Evolutionary conservation across 64 coral and sea anemone species (phyloP).

Genomic region (Catalaphyllia jardinei): DNA sequence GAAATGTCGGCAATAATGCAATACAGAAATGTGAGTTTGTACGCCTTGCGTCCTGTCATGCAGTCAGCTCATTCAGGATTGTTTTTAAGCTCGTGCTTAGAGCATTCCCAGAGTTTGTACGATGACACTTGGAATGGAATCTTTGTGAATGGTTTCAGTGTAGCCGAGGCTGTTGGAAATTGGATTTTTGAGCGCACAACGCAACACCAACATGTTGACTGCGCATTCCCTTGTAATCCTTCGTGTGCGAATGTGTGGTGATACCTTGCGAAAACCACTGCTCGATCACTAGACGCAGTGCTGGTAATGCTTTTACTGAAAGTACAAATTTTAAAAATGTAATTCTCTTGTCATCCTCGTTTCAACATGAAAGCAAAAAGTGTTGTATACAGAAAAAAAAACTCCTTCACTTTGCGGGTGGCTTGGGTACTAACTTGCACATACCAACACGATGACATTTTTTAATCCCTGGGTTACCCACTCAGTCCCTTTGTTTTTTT

Average conservation of each 20-base stretch:
- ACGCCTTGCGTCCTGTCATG: conserved; percentile 79
- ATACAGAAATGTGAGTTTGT: conserved; percentile 76
- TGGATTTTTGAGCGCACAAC: conserved; percentile 79
- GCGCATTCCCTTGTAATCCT: conserved; percentile 80
- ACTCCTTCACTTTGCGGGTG: too few relatives aligned
- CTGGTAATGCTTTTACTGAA: too few relatives aligned
- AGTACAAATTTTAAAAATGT: too few relatives aligned
- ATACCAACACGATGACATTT: too few relatives aligned
- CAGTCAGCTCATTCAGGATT: conserved; percentile 54
- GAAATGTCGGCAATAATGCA: conserved; percentile 74
- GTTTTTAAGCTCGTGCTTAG: conserved; percentile 88
- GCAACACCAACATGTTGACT: conserved; percentile 77
- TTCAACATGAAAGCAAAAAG: too few relatives aligned
- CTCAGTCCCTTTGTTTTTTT: too few relatives aligned
- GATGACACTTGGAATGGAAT: conserved; percentile 83
- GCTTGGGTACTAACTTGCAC: too few relatives aligned
- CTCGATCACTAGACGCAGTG: too few relatives aligned
- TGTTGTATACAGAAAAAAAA: too few relatives aligned
- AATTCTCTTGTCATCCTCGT: too few relatives aligned
- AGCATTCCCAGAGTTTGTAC: conserved; percentile 90
- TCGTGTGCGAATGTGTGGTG: conserved; percentile 80
- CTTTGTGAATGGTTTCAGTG: conserved; percentile 77
- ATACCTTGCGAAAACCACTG: neutral
- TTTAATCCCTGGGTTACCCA: too few relatives aligned
- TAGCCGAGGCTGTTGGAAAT: conserved; percentile 74